A percentile compares a stretch with the other conserved stretches of the same genome.
Conservation (phyloP, 2,888 invertebrate species). For the Euphydryas editha region DNA sequence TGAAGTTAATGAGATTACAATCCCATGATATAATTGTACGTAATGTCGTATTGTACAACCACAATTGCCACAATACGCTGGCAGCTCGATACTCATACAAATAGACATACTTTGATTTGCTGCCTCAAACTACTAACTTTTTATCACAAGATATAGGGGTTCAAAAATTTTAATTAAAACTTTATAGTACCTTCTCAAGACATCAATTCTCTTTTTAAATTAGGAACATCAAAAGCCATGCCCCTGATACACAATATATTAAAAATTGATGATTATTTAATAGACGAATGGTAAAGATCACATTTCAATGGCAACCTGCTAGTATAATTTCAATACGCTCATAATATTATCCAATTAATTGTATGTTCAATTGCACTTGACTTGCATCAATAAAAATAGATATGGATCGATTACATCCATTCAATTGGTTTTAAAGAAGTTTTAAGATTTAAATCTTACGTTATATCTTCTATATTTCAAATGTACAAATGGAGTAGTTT, state of each 20-base stretch:
- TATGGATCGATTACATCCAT: neutral
- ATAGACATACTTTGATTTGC: slow-evolving; percentile 20
- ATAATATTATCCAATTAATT: slow-evolving; percentile 14
- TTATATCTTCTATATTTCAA: neutral
- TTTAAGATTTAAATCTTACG: neutral
- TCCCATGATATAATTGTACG: slow-evolving; percentile 5
- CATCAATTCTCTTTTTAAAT: slow-evolving; percentile 24
- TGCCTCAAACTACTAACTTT: slow-evolving; percentile 14
- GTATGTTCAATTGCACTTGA: slow-evolving; percentile 22
- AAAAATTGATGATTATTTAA: slow-evolving; percentile 21
- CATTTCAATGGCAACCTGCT: neutral
- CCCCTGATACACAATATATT: slow-evolving; percentile 18
- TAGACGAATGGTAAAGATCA: neutral
- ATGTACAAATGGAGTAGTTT: too few species aligned
- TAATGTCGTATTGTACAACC: slow-evolving; percentile 21
- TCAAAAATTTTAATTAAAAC: slow-evolving; percentile 11
- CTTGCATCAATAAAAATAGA: slow-evolving; percentile 22
- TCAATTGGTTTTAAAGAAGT: too few species aligned
- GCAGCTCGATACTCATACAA: slow-evolving; percentile 22
- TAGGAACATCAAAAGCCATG: slow-evolving; percentile 30
- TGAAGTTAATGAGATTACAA: neutral
- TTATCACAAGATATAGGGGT: slow-evolving; percentile 7
- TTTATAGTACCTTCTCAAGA: slow-evolving; percentile 12
- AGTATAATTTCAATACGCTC: slow-evolving; percentile 3
- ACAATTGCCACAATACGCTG: slow-evolving; percentile 25